A percentile compares a stretch with the other conserved stretches of the same genome.
Evolutionary conservation across 1,140 invertebrate species (phyloP).

Genomic region (Chymomyza costata): DNA sequence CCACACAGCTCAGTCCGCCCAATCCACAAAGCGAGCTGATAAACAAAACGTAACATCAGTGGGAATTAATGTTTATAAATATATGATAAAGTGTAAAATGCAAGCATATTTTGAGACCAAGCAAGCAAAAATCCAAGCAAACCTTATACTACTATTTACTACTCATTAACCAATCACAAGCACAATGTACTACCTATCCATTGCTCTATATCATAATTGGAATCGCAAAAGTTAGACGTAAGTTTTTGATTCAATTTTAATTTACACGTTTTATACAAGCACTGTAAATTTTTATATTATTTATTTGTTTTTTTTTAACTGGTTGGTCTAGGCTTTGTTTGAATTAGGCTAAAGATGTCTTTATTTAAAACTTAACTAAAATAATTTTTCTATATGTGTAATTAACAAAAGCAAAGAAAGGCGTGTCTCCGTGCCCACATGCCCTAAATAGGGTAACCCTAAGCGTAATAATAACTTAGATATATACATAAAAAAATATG

Average conservation of each 20-base stretch:
- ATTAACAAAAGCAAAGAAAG: slow-evolving; percentile 21
- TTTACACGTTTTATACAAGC: slow-evolving; percentile 50
- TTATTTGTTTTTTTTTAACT: slow-evolving; percentile 33
- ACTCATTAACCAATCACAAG: slow-evolving; percentile 13
- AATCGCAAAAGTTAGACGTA: slow-evolving; percentile 47
- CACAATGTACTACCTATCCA: slow-evolving; percentile 21
- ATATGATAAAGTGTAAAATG: slow-evolving; percentile 72
- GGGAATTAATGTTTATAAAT: slow-evolving; percentile 76
- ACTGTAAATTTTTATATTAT: slow-evolving; percentile 56
- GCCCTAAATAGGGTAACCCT: slow-evolving; percentile 27
- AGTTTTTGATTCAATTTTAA: slow-evolving; percentile 46
- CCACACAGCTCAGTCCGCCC: slow-evolving; percentile 65
- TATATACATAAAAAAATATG: slow-evolving; percentile 33
- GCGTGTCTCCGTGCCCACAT: too few relatives aligned
- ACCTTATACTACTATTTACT: slow-evolving; percentile 8
- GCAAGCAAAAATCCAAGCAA: slow-evolving; percentile 23
- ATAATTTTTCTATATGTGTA: too few relatives aligned
- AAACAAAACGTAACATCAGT: slow-evolving; percentile 75
- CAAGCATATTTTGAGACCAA: slow-evolving; percentile 66
- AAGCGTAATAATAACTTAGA: slow-evolving; percentile 13
- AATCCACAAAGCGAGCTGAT: slow-evolving; percentile 70
- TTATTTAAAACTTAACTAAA: slow-evolving; percentile 7
- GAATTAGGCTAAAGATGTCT: slow-evolving; percentile 21
- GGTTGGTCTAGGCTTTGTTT: slow-evolving; percentile 31
- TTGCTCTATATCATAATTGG: slow-evolving; percentile 40